phyloP scores from a whole-genome alignment of 2,888 invertebrate genomes.

The Panorpa germanica region DNA sequence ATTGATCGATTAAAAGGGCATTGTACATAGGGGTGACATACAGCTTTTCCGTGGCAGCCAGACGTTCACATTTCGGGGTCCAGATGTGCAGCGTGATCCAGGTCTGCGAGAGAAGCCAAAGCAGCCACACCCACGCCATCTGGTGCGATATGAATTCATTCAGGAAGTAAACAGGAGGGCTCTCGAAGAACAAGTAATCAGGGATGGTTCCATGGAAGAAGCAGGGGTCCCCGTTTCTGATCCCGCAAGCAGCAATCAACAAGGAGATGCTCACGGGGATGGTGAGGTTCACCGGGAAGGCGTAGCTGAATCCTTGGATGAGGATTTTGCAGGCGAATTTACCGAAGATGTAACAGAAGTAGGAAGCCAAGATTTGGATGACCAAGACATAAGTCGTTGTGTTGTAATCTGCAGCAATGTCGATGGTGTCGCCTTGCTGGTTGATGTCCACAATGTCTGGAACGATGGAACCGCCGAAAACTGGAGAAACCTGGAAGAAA shows the following conservation, averaged over 20 bases:
- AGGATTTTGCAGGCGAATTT: slow-evolving; percentile 94
- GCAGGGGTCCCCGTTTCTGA: slow-evolving; percentile 72
- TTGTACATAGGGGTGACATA: slow-evolving; percentile 92
- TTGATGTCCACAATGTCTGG: slow-evolving; percentile 63
- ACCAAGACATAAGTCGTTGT: slow-evolving; percentile 59
- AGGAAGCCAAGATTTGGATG: slow-evolving; percentile 66
- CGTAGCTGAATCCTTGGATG: slow-evolving; percentile 94
- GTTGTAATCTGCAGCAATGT: slow-evolving; percentile 48
- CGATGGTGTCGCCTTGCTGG: slow-evolving; percentile 54
- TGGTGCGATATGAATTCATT: slow-evolving; percentile 70
- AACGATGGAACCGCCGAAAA: slow-evolving; percentile 22
- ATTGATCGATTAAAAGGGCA: slow-evolving; percentile 81
- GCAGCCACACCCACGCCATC: slow-evolving; percentile 84
- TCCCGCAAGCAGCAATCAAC: slow-evolving; percentile 73
- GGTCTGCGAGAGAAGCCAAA: slow-evolving; percentile 87
- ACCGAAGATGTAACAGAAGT: slow-evolving; percentile 80
- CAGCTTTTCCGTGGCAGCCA: slow-evolving; percentile 90
- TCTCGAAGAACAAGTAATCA: slow-evolving; percentile 81
- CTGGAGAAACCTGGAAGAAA: slow-evolving; percentile 24
- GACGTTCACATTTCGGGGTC: slow-evolving; percentile 93
- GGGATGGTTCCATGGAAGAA: slow-evolving; percentile 75
- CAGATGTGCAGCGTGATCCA: slow-evolving; percentile 96
- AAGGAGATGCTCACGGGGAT: slow-evolving; percentile 79
- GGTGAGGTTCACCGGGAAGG: slow-evolving; percentile 85
- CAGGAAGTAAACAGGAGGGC: slow-evolving; percentile 63